phyloP scores from a whole-genome alignment of 2,888 invertebrate species.

The Apodemia duryi region DNA sequence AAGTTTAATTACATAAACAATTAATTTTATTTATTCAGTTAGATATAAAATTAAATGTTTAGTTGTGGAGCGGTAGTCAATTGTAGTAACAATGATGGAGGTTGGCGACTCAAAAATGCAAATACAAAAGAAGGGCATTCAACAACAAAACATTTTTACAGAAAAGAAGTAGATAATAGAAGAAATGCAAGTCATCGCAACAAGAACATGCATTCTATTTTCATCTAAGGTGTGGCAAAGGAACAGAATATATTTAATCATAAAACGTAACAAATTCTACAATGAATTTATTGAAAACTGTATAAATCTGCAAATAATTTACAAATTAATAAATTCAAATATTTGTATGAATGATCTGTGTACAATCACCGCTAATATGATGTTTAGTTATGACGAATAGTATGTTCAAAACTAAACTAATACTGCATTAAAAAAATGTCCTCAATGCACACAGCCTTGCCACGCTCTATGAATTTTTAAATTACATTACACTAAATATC shows the following conservation, averaged over 20 bases:
- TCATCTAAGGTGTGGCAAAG: constrained; percentile 79
- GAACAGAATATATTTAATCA: constrained; percentile 69
- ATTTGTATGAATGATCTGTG: constrained; percentile 68
- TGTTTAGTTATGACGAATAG: constrained; percentile 64
- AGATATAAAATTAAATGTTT: constrained; percentile 46
- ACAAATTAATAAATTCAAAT: constrained; percentile 53
- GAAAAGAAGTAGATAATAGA: constrained; percentile 45
- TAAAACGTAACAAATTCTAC: constrained; percentile 48
- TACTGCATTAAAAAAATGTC: constrained; percentile 77
- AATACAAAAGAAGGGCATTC: constrained; percentile 44
- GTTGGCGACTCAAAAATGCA: constrained; percentile 52
- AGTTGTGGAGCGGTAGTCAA: constrained; percentile 54
- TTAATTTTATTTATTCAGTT: constrained; percentile 49
- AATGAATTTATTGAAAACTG: constrained; percentile 57
- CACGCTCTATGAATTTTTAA: constrained; percentile 81
- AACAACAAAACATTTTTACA: constrained; percentile 40
- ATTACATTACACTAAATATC: constrained; percentile 76
- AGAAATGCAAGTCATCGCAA: constrained; percentile 46
- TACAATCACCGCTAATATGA: constrained; percentile 64
- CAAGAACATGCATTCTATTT: constrained; percentile 64
- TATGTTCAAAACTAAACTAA: constrained; percentile 73
- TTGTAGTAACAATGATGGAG: constrained; percentile 61
- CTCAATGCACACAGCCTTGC: constrained; percentile 86
- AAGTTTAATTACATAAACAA: too few species aligned
- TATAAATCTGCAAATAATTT: constrained; percentile 49